Evolutionary conservation across 2,888 invertebrate species (phyloP), one percentile per base, ranked within the genome.

Genomic region (Euzetes globulus): DNA sequence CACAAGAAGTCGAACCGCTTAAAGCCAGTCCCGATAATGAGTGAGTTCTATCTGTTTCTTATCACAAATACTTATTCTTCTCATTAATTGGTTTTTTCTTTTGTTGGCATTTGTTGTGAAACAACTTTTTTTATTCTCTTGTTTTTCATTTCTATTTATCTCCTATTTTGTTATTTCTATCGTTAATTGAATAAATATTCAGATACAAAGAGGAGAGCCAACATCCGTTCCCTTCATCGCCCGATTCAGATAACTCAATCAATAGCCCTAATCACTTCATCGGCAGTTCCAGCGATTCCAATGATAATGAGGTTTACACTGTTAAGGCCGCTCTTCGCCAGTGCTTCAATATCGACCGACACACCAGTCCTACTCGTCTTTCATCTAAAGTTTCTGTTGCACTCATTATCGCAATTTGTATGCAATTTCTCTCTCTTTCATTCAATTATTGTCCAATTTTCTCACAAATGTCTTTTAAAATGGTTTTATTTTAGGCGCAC

Each of bases 401-500:
- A 63, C 52, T 78, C n/a, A 76, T 78, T 47, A 71, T 76, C 9
- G 37, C 73, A 5, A 68, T 45, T n/a, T 70, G 78, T 78, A 73
- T 76, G 77, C 76, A 33, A 55, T 73, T n/a, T 17, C n/a, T 41
- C 0, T 41, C 41, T 41, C 13, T 11, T 9, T 9, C 17, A n/a
- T 15, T 29, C 45, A 45, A 68, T 70, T 37, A 68, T 22, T 65
- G 37, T 3, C 22, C 63, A 45, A 25, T 37, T 63, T 6, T 37
- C 17, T 13, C 1, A 37, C 6, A 73, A 27, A 37, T n/a, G 13
- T 6, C 15, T 45, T 71, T 73, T 68, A n/a, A 65, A 17, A 19
- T 58, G 7, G 7, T 52, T 19, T 25, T 60, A 75, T 41, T 68
- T 71, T 76, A 81, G 81, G 78, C 78, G 7, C 79, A 9, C n/a